phyloP scores from a whole-genome alignment of 2,888 invertebrate species.

The Conus canariensis region DNA sequence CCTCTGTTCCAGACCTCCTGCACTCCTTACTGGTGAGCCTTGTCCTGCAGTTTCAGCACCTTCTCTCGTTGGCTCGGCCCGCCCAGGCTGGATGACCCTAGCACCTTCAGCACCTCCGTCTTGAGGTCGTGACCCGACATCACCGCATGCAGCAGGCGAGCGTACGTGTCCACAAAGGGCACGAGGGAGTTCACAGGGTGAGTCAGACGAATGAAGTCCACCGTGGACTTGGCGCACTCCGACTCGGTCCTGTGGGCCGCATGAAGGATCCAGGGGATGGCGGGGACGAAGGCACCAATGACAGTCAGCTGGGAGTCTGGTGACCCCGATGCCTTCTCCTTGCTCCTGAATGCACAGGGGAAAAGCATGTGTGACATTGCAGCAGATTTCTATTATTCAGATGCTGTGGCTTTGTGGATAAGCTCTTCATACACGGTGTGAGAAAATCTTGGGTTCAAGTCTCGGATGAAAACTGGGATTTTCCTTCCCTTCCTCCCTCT shows the following conservation, averaged over 20 bases:
- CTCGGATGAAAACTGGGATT: too few relatives aligned
- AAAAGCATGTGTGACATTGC: not conserved
- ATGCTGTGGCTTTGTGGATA: too few relatives aligned
- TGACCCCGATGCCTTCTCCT: constrained; percentile 49
- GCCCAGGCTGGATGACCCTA: constrained; percentile 63
- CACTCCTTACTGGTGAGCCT: constrained; percentile 56
- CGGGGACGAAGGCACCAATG: constrained; percentile 66
- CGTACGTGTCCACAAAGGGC: constrained; percentile 67
- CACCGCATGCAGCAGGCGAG: constrained; percentile 67
- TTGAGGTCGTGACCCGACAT: constrained; percentile 66
- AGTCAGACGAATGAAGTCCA: constrained; percentile 70
- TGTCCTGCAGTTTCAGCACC: constrained; percentile 57
- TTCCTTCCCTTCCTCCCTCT: too few relatives aligned
- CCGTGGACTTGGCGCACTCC: constrained; percentile 64
- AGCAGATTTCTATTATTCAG: too few relatives aligned
- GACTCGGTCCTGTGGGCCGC: constrained; percentile 66
- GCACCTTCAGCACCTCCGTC: constrained; percentile 57
- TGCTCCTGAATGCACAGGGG: constrained; percentile 50
- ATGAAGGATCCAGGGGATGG: constrained; percentile 72
- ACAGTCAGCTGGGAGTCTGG: constrained; percentile 67
- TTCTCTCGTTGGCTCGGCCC: constrained; percentile 60
- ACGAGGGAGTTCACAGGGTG: constrained; percentile 67
- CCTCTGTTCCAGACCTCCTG: too few relatives aligned
- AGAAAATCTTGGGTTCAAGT: too few relatives aligned
- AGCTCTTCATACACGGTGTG: too few relatives aligned